A percentile compares a stretch with the other conserved stretches of the same genome.
phyloP scores from a whole-genome alignment of 2,888 invertebrate species.

The Seladonia tumulorum region DNA sequence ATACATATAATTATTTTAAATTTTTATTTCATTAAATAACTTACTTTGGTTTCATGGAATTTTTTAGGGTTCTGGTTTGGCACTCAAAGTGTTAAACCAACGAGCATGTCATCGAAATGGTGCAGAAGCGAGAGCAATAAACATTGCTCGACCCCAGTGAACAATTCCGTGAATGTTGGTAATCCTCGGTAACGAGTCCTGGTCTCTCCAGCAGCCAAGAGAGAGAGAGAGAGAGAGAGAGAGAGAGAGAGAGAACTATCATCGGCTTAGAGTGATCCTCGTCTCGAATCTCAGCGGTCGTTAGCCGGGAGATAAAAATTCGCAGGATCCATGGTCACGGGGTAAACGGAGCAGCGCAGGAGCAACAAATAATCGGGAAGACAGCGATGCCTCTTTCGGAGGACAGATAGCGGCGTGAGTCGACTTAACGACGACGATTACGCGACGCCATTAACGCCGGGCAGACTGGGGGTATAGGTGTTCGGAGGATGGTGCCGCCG shows the following conservation, averaged over 20 bases:
- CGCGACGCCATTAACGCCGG: slow-evolving; percentile 69
- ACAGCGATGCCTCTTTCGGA: not conserved
- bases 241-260: not conserved
- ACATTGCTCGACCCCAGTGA: too few relatives aligned
- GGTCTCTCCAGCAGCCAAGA: too few relatives aligned
- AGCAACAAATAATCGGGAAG: slow-evolving; percentile 20
- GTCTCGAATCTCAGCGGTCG: not conserved
- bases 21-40: too few relatives aligned
- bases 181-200: too few relatives aligned
- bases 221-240: too few relatives aligned
- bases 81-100: too few relatives aligned
- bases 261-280: not conserved
- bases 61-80: too few relatives aligned
- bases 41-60: too few relatives aligned
- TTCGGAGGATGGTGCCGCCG: slow-evolving; percentile 1
- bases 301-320: not conserved
- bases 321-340: not conserved
- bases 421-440: slow-evolving; percentile 71
- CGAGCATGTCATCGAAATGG: too few relatives aligned
- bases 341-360: slow-evolving; percentile 5
- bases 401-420: slow-evolving; percentile 54
- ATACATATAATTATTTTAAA: too few relatives aligned
- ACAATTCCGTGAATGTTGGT: too few relatives aligned
- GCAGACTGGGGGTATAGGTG: slow-evolving; percentile 15
- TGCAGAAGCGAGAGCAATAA: too few relatives aligned